Conservation (phyloP, 1,140 invertebrate species). For the Leucophenga varia region DNA sequence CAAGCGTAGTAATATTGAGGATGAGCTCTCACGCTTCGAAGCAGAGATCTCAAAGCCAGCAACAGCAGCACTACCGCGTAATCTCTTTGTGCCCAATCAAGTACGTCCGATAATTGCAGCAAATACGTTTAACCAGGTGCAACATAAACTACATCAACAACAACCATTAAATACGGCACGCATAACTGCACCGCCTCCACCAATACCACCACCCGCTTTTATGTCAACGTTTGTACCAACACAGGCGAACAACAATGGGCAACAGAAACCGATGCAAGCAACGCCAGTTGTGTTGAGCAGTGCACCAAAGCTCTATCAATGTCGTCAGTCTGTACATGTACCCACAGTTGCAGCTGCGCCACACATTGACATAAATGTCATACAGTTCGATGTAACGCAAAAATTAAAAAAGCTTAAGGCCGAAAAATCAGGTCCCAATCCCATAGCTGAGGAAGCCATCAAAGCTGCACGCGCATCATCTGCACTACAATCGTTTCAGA, state of each 20-base stretch:
- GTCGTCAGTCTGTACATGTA: constrained; percentile 48
- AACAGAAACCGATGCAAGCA: constrained; percentile 41
- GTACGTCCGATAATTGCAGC: constrained; percentile 67
- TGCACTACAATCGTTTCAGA: constrained; percentile 59
- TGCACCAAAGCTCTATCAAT: constrained; percentile 66
- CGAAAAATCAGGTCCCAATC: constrained; percentile 65
- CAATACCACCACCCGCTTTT: constrained; percentile 56
- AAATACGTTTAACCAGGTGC: constrained; percentile 68
- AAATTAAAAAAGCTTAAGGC: constrained; percentile 68
- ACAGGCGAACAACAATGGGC: constrained; percentile 32
- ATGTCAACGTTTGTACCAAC: constrained; percentile 58
- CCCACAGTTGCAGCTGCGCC: constrained; percentile 56
- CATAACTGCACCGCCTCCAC: constrained; percentile 59
- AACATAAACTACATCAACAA: constrained; percentile 64
- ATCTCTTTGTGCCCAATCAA: constrained; percentile 58
- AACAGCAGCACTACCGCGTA: constrained; percentile 18
- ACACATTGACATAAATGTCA: constrained; percentile 63
- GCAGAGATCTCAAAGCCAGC: constrained; percentile 75
- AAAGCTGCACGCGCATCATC: constrained; percentile 64
- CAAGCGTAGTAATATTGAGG: constrained; percentile 67
- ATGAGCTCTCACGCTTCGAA: constrained; percentile 84
- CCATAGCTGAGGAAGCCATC: constrained; percentile 65
- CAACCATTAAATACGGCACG: constrained; percentile 58
- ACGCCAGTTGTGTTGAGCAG: constrained; percentile 65
- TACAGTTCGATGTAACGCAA: constrained; percentile 67